Conservation (phyloP, 2,797 vertebrate species). For the Tapirus indicus region DNA sequence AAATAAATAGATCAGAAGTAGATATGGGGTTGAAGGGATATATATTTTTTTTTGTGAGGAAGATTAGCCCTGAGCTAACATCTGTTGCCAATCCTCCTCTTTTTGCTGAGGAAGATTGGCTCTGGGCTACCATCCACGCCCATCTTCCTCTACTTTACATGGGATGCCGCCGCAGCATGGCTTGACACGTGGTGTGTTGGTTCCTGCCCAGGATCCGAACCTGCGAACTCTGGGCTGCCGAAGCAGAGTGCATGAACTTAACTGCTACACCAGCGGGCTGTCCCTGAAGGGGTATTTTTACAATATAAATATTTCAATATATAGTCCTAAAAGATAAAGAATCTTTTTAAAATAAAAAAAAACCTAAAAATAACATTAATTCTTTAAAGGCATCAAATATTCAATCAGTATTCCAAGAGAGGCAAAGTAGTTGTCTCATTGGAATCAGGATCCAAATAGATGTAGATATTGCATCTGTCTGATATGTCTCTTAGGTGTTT, state of each 20-base stretch:
- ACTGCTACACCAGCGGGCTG: too few relatives aligned
- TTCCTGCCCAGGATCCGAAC: too few relatives aligned
- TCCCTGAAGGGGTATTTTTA: neutral
- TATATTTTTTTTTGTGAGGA: too few relatives aligned
- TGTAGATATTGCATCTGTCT: neutral
- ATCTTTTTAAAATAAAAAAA: neutral
- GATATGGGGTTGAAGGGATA: neutral
- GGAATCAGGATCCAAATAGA: neutral
- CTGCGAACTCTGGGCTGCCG: too few relatives aligned
- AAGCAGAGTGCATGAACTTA: too few relatives aligned
- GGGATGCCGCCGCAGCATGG: too few relatives aligned
- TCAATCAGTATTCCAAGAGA: neutral
- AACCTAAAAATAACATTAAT: neutral
- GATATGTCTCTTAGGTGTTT: neutral
- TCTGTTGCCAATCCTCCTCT: too few relatives aligned
- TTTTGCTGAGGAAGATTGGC: too few relatives aligned
- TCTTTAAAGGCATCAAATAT: slow-evolving; percentile 4
- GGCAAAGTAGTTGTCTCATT: neutral
- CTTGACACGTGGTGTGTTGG: too few relatives aligned
- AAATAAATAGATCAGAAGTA: neutral
- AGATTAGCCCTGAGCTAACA: too few relatives aligned
- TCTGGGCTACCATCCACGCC: too few relatives aligned
- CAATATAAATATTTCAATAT: neutral
- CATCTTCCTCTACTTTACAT: too few relatives aligned
- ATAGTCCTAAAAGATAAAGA: neutral